phyloP scores from a whole-genome alignment of 2,888 invertebrate genomes.

The Acanthoscelides obtectus region DNA sequence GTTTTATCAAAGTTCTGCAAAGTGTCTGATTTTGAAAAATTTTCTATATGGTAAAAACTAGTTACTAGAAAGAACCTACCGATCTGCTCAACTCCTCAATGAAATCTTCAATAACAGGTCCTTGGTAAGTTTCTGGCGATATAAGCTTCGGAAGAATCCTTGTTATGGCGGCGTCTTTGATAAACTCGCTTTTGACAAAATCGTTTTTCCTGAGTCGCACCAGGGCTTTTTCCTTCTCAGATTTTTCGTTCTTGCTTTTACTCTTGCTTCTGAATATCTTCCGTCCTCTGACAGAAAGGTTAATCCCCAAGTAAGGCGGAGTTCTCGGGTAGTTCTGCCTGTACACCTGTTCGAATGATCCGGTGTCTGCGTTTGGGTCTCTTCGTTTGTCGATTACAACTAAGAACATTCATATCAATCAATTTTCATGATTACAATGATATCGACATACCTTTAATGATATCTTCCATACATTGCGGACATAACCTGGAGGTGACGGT shows the following conservation, averaged over 20 bases:
- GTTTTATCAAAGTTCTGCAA: too few species aligned
- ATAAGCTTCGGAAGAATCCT: slow-evolving; percentile 38
- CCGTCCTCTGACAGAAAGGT: slow-evolving; percentile 64
- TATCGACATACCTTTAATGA: slow-evolving; percentile 71
- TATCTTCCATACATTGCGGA: slow-evolving; percentile 82
- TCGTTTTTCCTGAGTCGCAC: slow-evolving; percentile 37
- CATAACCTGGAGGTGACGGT: slow-evolving; percentile 84
- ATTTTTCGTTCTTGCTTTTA: slow-evolving; percentile 31
- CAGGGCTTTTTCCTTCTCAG: slow-evolving; percentile 39
- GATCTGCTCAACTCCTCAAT: slow-evolving; percentile 61
- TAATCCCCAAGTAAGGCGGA: slow-evolving; percentile 75
- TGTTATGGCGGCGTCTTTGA: slow-evolving; percentile 21
- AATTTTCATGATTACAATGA: neutral
- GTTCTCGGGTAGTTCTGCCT: slow-evolving; percentile 72
- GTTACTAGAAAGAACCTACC: too few species aligned
- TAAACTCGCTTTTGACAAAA: slow-evolving; percentile 21
- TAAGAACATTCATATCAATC: slow-evolving; percentile 37
- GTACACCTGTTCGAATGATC: slow-evolving; percentile 75
- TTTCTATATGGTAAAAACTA: too few species aligned
- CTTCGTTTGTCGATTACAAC: slow-evolving; percentile 72
- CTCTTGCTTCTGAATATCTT: slow-evolving; percentile 50
- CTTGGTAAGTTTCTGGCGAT: slow-evolving; percentile 51
- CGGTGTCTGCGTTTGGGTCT: slow-evolving; percentile 72
- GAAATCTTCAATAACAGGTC: slow-evolving; percentile 65
- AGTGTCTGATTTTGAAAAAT: too few species aligned